Evolutionary conservation across 2,797 vertebrate genomes (phyloP).

Genomic region (Parauchenoglanis ngamensis): DNA sequence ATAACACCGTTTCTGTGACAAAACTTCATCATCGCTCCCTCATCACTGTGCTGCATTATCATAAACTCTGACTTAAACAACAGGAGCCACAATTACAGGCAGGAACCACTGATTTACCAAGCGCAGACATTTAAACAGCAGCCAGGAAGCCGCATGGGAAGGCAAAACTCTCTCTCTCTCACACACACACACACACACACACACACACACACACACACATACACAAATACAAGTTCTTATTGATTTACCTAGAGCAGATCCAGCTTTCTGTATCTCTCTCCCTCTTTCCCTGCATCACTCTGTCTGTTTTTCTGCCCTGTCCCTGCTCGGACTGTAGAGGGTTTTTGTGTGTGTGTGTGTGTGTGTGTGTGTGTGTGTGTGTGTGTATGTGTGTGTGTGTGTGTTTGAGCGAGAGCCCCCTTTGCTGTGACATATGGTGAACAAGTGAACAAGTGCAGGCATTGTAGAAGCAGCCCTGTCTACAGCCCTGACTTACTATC

Average conservation of each 20-base stretch:
- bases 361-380: slow-evolving; percentile 10
- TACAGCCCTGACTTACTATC: slow-evolving; percentile 76
- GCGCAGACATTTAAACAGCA: slow-evolving; percentile 37
- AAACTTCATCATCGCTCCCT: slow-evolving; percentile 65
- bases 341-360: slow-evolving; percentile 52
- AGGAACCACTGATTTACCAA: slow-evolving; percentile 28
- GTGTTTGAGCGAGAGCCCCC: slow-evolving; percentile 65
- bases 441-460: slow-evolving; percentile 64
- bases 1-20: slow-evolving; percentile 40
- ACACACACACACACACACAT: slow-evolving; percentile 3
- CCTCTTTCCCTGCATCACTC: slow-evolving; percentile 51
- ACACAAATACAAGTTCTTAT: slow-evolving; percentile 3
- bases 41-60: slow-evolving; percentile 53
- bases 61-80: slow-evolving; percentile 42
- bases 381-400: slow-evolving; percentile 14
- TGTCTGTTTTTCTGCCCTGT: slow-evolving; percentile 50
- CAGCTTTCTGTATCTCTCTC: slow-evolving; percentile 31
- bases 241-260: slow-evolving; percentile 18
- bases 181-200: slow-evolving; percentile 5
- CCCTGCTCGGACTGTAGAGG: slow-evolving; percentile 48
- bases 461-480: slow-evolving; percentile 75
- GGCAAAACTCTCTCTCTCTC: neutral
- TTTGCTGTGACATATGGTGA: slow-evolving; percentile 69
- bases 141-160: slow-evolving; percentile 14
- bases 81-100: slow-evolving; percentile 42